A percentile compares a stretch with the other conserved stretches of the same genome.
Evolutionary conservation across 1,140 invertebrate species (phyloP).

Genomic region (Monochamus saltuarius): DNA sequence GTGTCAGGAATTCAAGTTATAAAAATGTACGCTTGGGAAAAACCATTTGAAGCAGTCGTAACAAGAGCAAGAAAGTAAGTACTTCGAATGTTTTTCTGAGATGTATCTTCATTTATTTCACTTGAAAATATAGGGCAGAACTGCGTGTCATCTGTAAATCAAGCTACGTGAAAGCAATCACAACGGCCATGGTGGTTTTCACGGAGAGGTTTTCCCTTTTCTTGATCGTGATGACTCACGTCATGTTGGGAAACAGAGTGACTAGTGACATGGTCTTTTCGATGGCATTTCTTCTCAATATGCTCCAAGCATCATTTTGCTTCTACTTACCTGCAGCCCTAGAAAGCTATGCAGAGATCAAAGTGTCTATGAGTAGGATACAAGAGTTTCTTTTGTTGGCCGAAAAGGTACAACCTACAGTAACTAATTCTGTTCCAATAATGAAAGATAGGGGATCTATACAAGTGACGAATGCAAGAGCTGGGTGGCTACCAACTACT

Average conservation of each 20-base stretch:
- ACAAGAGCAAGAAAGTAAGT: conserved; percentile 52
- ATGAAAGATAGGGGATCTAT: conserved; percentile 1
- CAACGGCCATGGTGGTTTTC: conserved; percentile 63
- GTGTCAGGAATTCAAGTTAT: conserved; percentile 68
- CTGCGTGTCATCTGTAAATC: conserved; percentile 64
- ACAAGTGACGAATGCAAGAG: not conserved
- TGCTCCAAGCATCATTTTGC: conserved; percentile 69
- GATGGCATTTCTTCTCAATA: conserved; percentile 71
- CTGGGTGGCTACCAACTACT: not conserved
- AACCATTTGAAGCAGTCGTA: conserved; percentile 68
- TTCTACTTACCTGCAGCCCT: conserved; percentile 64
- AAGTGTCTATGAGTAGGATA: conserved; percentile 64
- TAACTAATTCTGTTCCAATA: not conserved
- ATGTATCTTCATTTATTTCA: not conserved
- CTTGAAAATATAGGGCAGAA: conserved; percentile 56
- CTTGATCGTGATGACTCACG: conserved; percentile 66
- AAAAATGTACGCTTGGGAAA: conserved; percentile 85
- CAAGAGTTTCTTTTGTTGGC: conserved; percentile 56
- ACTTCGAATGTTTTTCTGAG: not conserved
- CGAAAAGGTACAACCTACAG: conserved; percentile 35
- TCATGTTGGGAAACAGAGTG: conserved; percentile 62
- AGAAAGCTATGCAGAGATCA: conserved; percentile 53
- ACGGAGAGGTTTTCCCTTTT: conserved; percentile 69
- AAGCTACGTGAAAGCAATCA: conserved; percentile 69
- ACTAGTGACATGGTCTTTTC: conserved; percentile 71